Base-by-base conservation (phyloP, 2,888 invertebrate species). In the Chaetogeoica ovagalla region DNA sequence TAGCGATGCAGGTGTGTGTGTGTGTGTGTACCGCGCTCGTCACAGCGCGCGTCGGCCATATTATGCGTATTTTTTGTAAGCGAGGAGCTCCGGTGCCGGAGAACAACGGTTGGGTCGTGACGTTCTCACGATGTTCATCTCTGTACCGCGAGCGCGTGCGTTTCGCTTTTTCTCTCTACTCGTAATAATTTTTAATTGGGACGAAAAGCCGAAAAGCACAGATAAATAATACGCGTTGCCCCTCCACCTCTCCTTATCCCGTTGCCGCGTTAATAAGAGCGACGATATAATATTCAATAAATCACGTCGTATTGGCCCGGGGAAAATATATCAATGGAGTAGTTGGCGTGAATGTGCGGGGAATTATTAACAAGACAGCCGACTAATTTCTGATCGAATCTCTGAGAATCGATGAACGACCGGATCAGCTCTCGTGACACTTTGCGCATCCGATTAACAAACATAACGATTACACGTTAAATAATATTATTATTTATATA, bases 51-150 rank as follows among this genome's bases (percentile, higher is more conserved):
- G 48, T 5, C n/a, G 48, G 8, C 19, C 62, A 52, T n/a, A 37
- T 66, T 30, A 30, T 30, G n/a, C n/a, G n/a, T n/a, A 30, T 30
- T 2, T 30, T 30, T 75, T 57, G 57, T 75, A 17, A 39, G 55
- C 39, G 62, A 11, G 30, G 17, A 3, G 9, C 43, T 6, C 21
- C n/a, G 30, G n/a, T 11, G 63, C 13, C 17, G 55, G 21, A 75
- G 57, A 59, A 59, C 66, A 43, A 23, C 21, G 43, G 8, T 6
- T 43, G 19, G 71, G 63, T 79, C 79, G 79, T 79, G 79, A 79
- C 71, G 79, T 70, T 79, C 79, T 79, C 79, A 79, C 79, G 79
- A 71, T 79, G 71, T 57, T 43, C 79, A 70, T 70, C 70, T 77
- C 48, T 55, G 21, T 55, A 4, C 57, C 68, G 23, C 68, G 4